phyloP scores from a whole-genome alignment of 2,797 vertebrate genomes.

The Rhinophrynus dorsalis region DNA sequence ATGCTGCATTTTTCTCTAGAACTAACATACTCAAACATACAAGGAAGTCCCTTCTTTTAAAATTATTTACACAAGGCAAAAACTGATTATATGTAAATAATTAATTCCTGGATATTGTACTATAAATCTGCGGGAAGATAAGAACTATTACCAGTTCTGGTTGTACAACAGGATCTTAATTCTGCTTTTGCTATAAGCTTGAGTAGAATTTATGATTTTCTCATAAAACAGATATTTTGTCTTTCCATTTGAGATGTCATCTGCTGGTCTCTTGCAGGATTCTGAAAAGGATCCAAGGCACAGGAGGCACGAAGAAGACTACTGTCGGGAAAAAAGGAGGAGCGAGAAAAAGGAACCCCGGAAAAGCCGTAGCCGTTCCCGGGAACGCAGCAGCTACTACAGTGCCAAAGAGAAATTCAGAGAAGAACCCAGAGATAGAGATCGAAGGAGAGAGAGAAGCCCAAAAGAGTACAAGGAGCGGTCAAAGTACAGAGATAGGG shows the following conservation, averaged over 20 bases:
- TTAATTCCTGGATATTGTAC: too few species aligned
- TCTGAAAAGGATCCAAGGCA: constrained; percentile 58
- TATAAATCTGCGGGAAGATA: too few species aligned
- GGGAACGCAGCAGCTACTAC: constrained; percentile 67
- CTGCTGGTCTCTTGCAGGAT: constrained; percentile 54
- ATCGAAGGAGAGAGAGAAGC: constrained; percentile 74
- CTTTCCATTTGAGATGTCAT: background rate
- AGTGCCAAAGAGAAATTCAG: constrained; percentile 62
- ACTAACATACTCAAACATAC: too few species aligned
- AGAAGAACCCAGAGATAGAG: constrained; percentile 62
- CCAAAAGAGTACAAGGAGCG: constrained; percentile 84
- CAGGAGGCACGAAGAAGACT: constrained; percentile 69
- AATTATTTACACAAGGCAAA: too few species aligned
- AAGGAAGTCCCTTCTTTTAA: too few species aligned
- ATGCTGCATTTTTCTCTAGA: too few species aligned
- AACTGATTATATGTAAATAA: too few species aligned
- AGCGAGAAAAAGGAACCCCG: constrained; percentile 70
- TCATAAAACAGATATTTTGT: too few species aligned
- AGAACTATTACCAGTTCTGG: too few species aligned
- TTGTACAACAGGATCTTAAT: too few species aligned
- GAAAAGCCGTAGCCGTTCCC: constrained; percentile 70
- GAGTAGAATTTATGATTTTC: too few species aligned
- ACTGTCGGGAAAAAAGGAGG: constrained; percentile 68
- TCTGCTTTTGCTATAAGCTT: too few species aligned
- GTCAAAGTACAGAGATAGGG: constrained; percentile 62